Base-by-base conservation (phyloP, 2,113 vertebrate species). In the Salvelinus sp. region DNA sequence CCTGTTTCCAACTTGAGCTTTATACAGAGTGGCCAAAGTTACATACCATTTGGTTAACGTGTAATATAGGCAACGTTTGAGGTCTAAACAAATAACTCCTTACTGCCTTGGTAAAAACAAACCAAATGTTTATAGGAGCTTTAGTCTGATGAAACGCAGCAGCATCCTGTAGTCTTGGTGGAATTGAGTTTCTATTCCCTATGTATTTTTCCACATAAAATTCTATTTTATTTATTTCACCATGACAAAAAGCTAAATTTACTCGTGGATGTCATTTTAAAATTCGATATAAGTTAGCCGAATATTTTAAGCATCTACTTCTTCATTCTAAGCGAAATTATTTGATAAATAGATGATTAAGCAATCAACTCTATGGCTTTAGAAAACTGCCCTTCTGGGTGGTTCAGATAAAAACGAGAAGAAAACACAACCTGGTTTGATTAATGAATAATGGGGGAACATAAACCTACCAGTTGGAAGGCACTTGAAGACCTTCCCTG, bases 81-180 rank as follows among this genome's bases (percentile, higher is more conserved):
- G 76, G 77, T 92, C 10, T 27, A 90, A 90, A 91, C 91, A 90
- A 69, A 23, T 0, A 50, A 58, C 33, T 62, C 20, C 30, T 30
- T 30, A 68, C 18, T 68, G 25, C 74, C 77, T 80, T 80, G 80
- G 87, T 81, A 82, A 91, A 81, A 91, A 92, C 87, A 92, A 91
- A 91, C 86, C 87, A 57, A 0, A 30, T 79, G 74, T 83, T 69
- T 66, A 16, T 27, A 25, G 16, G 64, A 27, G 54, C 2, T 57
- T 57, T 6, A 6, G n/a, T 16, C 6, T 2, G 58, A 62, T 22
- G 6, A 22, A 62, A 9, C 20, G 16, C n/a, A 62, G 58, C 18
- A 57, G 54, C 54, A 57, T 20, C 54, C 18, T 57, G 20, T 2
- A 54, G 3, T 16, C 12, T 5, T 54, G 12, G 50, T 54, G 50